These are phyloP conservation scores for Bellardia bayeri DNA, from an alignment of 2,888 invertebrate genomes.

Conservation along the genomic window DNA sequence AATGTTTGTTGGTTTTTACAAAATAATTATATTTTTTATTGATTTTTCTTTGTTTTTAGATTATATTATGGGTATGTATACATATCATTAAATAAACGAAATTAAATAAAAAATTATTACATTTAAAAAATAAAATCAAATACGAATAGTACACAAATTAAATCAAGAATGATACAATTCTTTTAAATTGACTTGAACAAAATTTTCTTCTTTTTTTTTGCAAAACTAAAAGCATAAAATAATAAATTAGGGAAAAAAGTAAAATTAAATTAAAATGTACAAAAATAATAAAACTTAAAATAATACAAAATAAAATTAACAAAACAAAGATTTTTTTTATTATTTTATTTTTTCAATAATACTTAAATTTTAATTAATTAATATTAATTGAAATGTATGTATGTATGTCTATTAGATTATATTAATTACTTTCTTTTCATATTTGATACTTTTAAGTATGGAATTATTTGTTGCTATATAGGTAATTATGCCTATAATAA, in stretches of 20 bases:
- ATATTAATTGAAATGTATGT: slow-evolving; percentile 53
- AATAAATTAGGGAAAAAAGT: slow-evolving; percentile 63
- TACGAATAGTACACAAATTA: slow-evolving; percentile 41
- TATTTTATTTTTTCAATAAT: slow-evolving; percentile 57
- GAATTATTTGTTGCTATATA: slow-evolving; percentile 71
- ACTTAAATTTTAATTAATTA: slow-evolving; percentile 55
- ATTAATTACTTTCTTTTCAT: slow-evolving; percentile 49
- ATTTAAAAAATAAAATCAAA: slow-evolving; percentile 44
- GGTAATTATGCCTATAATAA: too few species aligned
- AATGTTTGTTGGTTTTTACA: slow-evolving; percentile 68
- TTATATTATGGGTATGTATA: slow-evolving; percentile 10
- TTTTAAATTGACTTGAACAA: slow-evolving; percentile 42
- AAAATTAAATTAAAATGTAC: slow-evolving; percentile 62
- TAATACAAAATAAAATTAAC: slow-evolving; percentile 67
- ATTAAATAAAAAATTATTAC: slow-evolving; percentile 47
- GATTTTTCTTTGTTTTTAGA: slow-evolving; percentile 39
- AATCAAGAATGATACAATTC: slow-evolving; percentile 14
- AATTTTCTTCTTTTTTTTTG: slow-evolving; percentile 11
- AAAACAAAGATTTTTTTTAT: slow-evolving; percentile 66
- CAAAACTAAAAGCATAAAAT: slow-evolving; percentile 54
- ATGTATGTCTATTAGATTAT: slow-evolving; percentile 4
- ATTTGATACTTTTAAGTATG: slow-evolving; percentile 64
- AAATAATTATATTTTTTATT: slow-evolving; percentile 66
- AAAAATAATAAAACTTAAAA: slow-evolving; percentile 69
- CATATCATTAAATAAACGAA: slow-evolving; percentile 46